A percentile compares a stretch with the other conserved stretches of the same genome.
Conservation (phyloP, 2,113 vertebrate genomes). For the Capricornis sumatraensis region DNA sequence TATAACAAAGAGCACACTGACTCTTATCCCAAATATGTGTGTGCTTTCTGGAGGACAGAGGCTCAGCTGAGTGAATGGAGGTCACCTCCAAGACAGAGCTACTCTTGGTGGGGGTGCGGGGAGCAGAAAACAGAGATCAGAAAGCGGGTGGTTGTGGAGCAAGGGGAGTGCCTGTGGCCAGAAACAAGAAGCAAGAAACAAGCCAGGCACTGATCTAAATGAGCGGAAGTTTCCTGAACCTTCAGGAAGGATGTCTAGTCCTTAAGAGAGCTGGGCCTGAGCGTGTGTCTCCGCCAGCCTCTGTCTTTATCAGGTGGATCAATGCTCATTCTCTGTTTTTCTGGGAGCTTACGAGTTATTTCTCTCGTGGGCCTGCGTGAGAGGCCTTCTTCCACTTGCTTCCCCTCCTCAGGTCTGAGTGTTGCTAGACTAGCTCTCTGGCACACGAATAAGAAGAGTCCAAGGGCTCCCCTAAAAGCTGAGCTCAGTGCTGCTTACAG, state of each 20-base stretch:
- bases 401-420: neutral
- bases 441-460: neutral
- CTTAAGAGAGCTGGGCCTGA: neutral
- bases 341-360: neutral
- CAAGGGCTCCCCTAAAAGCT: neutral
- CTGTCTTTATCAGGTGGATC: neutral
- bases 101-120: rapidly evolving
- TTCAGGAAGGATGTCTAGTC: slow-evolving; percentile 21
- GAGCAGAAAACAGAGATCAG: neutral
- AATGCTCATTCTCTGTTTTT: neutral
- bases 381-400: neutral
- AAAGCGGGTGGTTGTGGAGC: slow-evolving; percentile 2
- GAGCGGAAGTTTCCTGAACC: slow-evolving; percentile 10
- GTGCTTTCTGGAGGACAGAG: neutral
- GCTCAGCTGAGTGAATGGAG: neutral
- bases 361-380: neutral
- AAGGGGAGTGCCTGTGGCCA: neutral
- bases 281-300: neutral
- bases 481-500: neutral
- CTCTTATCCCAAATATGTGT: neutral
- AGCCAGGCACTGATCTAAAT: neutral
- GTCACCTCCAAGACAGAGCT: neutral
- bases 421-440: neutral
- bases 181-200: slow-evolving; percentile 17
- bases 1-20: neutral